Evolutionary conservation across 2,113 vertebrate species (phyloP).

Genomic region (Scophthalmus maximus): DNA sequence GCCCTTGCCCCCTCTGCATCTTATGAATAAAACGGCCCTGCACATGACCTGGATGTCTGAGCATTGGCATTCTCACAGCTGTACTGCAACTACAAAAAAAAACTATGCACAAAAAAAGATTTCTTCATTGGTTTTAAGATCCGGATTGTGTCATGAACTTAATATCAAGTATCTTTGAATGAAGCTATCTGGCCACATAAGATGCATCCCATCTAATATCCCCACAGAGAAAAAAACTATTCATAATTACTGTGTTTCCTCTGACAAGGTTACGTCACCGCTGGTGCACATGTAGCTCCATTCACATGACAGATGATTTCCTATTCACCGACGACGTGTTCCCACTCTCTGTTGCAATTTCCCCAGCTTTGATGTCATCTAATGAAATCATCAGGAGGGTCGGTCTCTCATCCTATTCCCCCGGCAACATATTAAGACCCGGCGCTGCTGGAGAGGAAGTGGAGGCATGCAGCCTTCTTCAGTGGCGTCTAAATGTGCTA

Average conservation of each 20-base stretch:
- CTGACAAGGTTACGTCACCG: slow-evolving; percentile 28
- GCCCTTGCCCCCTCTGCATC: not conserved
- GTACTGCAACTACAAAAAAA: too few relatives aligned
- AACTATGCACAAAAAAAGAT: too few relatives aligned
- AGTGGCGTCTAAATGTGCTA: slow-evolving; percentile 45
- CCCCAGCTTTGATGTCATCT: slow-evolving; percentile 71
- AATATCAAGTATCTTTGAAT: slow-evolving; percentile 2
- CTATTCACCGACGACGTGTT: slow-evolving; percentile 53
- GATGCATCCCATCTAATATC: slow-evolving; percentile 4
- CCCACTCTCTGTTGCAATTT: slow-evolving; percentile 58
- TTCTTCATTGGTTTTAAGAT: too few relatives aligned
- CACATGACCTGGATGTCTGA: not conserved
- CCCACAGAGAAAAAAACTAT: too few relatives aligned
- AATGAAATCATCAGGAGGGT: slow-evolving; percentile 73
- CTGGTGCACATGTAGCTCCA: slow-evolving; percentile 30
- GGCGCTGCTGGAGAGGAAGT: slow-evolving; percentile 51
- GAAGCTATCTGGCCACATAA: not conserved
- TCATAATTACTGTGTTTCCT: slow-evolving; percentile 41
- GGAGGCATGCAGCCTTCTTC: slow-evolving; percentile 46
- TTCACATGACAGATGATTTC: slow-evolving; percentile 55
- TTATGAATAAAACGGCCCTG: not conserved
- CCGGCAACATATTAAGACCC: too few relatives aligned
- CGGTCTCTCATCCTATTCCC: slow-evolving; percentile 54
- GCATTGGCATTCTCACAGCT: too few relatives aligned
- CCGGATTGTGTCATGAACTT: too few relatives aligned